Conservation (phyloP, 2,888 invertebrate species). For the Odontocerum albicorne region DNA sequence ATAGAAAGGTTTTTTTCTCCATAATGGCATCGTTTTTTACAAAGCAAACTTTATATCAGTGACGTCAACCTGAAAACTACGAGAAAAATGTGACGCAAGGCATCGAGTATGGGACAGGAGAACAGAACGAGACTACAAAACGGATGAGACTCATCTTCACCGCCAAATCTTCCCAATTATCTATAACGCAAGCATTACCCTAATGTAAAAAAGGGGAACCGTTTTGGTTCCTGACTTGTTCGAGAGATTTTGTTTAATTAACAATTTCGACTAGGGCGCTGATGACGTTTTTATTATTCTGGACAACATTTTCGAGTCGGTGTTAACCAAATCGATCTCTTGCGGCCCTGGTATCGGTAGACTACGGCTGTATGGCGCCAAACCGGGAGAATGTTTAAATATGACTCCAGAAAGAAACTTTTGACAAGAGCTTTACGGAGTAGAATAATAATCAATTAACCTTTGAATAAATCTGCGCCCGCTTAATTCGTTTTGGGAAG, state of each 20-base stretch:
- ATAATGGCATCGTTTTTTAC: not conserved
- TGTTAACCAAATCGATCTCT: slow-evolving; percentile 21
- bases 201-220: not conserved
- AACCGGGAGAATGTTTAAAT: slow-evolving; percentile 22
- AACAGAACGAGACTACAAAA: slow-evolving; percentile 20
- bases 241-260: not conserved
- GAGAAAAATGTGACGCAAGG: slow-evolving; percentile 13
- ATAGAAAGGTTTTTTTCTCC: not conserved
- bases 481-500: too few species aligned
- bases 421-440: slow-evolving; percentile 13
- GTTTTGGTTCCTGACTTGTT: not conserved
- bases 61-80: slow-evolving; percentile 15
- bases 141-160: slow-evolving; percentile 4
- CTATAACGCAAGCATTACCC: not conserved
- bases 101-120: slow-evolving; percentile 22
- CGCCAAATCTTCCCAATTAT: not conserved
- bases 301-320: not conserved
- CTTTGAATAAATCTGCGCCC: too few species aligned
- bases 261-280: not conserved
- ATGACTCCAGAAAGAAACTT: slow-evolving; percentile 23
- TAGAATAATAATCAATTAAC: too few species aligned
- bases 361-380: slow-evolving; percentile 31
- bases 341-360: slow-evolving; percentile 12
- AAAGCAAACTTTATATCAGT: not conserved
- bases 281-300: not conserved